Evolutionary conservation across 2,113 vertebrate species (phyloP).

Genomic region (Oncorhynchus mykiss): DNA sequence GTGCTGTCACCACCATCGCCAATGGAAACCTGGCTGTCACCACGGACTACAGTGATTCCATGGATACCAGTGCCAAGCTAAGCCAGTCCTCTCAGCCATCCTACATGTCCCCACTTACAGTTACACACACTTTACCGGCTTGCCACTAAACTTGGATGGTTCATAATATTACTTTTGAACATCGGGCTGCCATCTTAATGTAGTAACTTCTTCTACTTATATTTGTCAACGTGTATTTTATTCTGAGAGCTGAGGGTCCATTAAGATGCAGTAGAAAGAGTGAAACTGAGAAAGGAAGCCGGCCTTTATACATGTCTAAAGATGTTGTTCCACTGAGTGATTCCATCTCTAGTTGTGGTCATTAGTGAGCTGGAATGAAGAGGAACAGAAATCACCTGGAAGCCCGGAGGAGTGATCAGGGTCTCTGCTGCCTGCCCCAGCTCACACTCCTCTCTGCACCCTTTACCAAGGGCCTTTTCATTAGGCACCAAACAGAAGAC

Average conservation of each 20-base stretch:
- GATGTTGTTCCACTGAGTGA: not conserved
- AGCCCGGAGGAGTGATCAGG: not conserved
- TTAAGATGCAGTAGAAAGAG: too few species aligned
- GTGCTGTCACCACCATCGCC: not conserved
- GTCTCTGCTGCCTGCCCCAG: not conserved
- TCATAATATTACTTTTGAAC: not conserved
- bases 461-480: too few species aligned
- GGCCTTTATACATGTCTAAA: not conserved
- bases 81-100: slow-evolving; percentile 9
- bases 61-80: slow-evolving; percentile 1
- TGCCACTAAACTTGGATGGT: not conserved
- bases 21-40: slow-evolving; percentile 6
- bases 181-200: too few species aligned
- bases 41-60: slow-evolving; percentile 1
- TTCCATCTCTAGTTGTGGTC: not conserved
- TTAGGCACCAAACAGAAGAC: too few species aligned
- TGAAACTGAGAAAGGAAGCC: too few species aligned
- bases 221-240: too few species aligned
- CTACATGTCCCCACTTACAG: slow-evolving; percentile 14
- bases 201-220: too few species aligned
- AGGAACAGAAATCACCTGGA: not conserved
- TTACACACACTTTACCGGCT: not conserved
- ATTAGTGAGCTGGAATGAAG: not conserved
- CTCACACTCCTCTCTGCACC: not conserved
- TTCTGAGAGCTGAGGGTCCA: too few species aligned